These are phyloP conservation scores for Drosophila helvetica DNA, from an alignment of 2,888 invertebrate species.

Conservation along the genomic window DNA sequence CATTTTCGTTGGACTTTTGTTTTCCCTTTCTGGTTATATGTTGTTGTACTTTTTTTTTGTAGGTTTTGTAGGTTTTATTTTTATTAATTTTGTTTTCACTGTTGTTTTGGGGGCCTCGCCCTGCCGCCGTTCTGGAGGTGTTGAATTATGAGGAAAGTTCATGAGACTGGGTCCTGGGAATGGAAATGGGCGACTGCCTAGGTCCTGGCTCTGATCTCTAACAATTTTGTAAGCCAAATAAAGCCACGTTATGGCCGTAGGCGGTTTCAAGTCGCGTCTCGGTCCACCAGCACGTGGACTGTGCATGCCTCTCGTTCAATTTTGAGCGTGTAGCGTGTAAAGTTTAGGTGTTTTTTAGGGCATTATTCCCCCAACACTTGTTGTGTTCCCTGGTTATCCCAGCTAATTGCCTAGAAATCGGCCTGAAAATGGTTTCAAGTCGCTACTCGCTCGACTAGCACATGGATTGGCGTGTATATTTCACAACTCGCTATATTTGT, in stretches of 20 bases:
- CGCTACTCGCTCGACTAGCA: constrained; percentile 21
- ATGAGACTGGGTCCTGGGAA: constrained; percentile 38
- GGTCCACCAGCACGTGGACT: constrained; percentile 23
- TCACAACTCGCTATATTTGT: too few relatives aligned
- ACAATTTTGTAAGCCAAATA: constrained; percentile 47
- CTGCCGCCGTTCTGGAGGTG: constrained; percentile 57
- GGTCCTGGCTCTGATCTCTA: constrained; percentile 4
- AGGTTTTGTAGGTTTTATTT: constrained; percentile 40
- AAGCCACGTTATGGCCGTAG: constrained; percentile 61
- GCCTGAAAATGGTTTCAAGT: constrained; percentile 27
- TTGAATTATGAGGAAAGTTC: constrained; percentile 78
- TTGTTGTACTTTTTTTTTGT: constrained; percentile 31
- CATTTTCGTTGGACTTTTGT: constrained; percentile 40
- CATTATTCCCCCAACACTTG: constrained; percentile 50
- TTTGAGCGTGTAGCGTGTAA: constrained; percentile 50
- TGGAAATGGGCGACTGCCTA: constrained; percentile 11
- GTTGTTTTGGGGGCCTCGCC: background rate
- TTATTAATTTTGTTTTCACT: constrained; percentile 58
- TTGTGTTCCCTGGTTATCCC: constrained; percentile 33
- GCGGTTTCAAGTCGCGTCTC: constrained; percentile 54
- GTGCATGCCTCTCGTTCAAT: constrained; percentile 2
- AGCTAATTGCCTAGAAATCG: constrained; percentile 11
- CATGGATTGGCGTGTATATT: too few relatives aligned
- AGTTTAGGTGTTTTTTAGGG: constrained; percentile 40
- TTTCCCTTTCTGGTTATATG: constrained; percentile 39